These are phyloP conservation scores for Rissa tridactyla DNA, from an alignment of 2,113 vertebrate genomes.

Conservation along the genomic window DNA sequence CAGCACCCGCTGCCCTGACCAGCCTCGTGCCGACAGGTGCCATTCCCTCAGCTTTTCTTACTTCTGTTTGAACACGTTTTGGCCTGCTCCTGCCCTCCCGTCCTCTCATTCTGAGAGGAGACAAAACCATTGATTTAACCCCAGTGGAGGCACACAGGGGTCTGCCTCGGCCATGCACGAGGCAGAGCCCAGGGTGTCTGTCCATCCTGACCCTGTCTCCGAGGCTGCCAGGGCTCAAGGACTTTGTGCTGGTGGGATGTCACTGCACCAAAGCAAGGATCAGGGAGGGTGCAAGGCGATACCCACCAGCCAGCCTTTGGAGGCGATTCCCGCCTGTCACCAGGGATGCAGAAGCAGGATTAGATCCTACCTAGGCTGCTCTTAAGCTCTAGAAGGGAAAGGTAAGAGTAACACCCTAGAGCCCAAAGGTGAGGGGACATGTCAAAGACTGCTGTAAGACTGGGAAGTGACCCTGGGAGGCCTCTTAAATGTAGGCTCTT, in stretches of 20 bases:
- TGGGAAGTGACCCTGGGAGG: background rate
- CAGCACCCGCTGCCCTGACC: background rate
- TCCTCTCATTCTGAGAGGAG: background rate
- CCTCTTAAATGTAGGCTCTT: background rate
- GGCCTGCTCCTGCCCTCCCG: background rate
- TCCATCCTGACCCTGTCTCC: background rate
- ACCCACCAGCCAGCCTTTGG: background rate
- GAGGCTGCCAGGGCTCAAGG: background rate
- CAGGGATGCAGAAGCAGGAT: background rate
- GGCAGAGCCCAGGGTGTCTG: background rate
- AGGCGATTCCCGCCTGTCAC: background rate
- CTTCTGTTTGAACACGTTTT: background rate
- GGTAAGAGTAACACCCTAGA: background rate
- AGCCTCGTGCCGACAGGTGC: background rate
- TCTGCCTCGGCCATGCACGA: rapidly evolving
- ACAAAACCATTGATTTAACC: background rate
- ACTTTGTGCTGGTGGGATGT: background rate
- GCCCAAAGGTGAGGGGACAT: background rate
- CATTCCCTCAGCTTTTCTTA: background rate
- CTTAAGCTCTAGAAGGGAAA: background rate
- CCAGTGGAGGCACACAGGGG: rapidly evolving
- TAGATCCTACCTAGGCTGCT: background rate
- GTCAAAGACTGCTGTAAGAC: background rate
- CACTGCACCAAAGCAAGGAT: background rate
- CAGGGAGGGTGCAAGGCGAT: background rate